Percentiles rank a stretch among this genome's conserved stretches.
Conservation (phyloP, 1,140 invertebrate species). For the Cydia splendana region DNA sequence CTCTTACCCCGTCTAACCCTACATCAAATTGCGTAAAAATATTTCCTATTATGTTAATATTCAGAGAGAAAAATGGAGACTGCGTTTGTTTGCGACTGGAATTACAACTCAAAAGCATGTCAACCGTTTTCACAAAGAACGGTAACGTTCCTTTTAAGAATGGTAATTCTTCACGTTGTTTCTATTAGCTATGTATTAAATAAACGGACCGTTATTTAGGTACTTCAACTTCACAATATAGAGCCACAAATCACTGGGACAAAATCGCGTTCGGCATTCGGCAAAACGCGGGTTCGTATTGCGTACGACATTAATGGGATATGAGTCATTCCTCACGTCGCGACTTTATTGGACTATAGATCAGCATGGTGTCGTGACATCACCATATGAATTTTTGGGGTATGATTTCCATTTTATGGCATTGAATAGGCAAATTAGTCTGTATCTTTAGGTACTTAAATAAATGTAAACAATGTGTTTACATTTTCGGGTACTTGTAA, state of each 20-base stretch:
- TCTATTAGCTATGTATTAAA: constrained; percentile 15
- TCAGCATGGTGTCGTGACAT: constrained; percentile 35
- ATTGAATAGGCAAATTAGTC: neutral
- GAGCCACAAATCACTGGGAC: constrained; percentile 56
- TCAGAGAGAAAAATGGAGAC: too few relatives aligned
- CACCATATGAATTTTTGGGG: constrained; percentile 23
- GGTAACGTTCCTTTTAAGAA: neutral
- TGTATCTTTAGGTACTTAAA: too few relatives aligned
- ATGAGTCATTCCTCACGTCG: constrained; percentile 59
- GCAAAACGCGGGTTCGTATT: constrained; percentile 48
- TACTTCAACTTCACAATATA: constrained; percentile 53
- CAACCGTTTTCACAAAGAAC: neutral
- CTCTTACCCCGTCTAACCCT: too few relatives aligned
- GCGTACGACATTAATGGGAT: constrained; percentile 64
- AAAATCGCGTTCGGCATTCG: constrained; percentile 50
- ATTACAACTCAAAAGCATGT: neutral
- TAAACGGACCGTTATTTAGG: constrained; percentile 44
- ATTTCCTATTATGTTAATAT: too few relatives aligned
- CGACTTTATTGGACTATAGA: constrained; percentile 59
- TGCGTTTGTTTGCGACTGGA: neutral
- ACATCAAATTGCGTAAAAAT: too few relatives aligned
- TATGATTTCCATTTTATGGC: neutral
- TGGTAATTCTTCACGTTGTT: constrained; percentile 22
- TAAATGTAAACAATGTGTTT: too few relatives aligned
- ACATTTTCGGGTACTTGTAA: too few relatives aligned